A percentile compares a stretch with the other conserved stretches of the same genome.
These are phyloP conservation scores for Drosophila burlai DNA, from an alignment of 1,140 invertebrate species.

Conservation along the genomic window DNA sequence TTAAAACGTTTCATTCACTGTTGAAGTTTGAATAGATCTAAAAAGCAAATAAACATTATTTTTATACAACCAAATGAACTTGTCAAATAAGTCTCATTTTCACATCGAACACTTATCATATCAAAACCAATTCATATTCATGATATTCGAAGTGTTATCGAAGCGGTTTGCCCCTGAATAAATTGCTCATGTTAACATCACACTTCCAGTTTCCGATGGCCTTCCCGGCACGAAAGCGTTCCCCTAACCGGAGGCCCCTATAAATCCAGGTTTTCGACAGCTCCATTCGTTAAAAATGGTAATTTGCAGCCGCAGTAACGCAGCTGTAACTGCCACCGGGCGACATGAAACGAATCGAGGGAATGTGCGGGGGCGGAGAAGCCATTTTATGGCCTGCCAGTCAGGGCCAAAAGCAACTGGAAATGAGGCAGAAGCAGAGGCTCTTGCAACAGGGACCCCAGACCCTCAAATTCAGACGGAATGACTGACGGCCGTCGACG, in stretches of 20 bases:
- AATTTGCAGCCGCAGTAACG: slow-evolving; percentile 52
- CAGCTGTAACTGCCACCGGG: slow-evolving; percentile 30
- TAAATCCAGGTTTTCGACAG: slow-evolving; percentile 58
- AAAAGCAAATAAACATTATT: not conserved
- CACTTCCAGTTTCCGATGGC: slow-evolving; percentile 2
- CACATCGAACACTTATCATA: not conserved
- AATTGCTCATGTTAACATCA: slow-evolving; percentile 16
- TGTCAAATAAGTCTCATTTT: not conserved
- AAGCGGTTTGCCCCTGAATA: not conserved
- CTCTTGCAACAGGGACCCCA: not conserved
- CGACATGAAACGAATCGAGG: slow-evolving; percentile 13
- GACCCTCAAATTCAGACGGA: slow-evolving; percentile 1
- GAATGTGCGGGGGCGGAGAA: slow-evolving; percentile 21
- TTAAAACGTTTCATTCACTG: not conserved
- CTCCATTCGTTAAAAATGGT: slow-evolving; percentile 66
- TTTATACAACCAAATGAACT: not conserved
- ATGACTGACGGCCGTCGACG: slow-evolving; percentile 5
- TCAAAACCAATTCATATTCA: slow-evolving; percentile 8
- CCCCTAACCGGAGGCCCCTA: slow-evolving; percentile 2
- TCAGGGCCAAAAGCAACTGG: slow-evolving; percentile 17
- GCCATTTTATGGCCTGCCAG: slow-evolving; percentile 49
- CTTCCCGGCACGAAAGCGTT: not conserved
- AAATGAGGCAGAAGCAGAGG: slow-evolving; percentile 4
- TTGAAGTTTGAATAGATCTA: not conserved
- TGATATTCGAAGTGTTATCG: slow-evolving; percentile 2